A percentile compares a stretch with the other conserved stretches of the same genome.
phyloP scores from a whole-genome alignment of 2,113 vertebrate genomes.

The Tragelaphus buxtoni region DNA sequence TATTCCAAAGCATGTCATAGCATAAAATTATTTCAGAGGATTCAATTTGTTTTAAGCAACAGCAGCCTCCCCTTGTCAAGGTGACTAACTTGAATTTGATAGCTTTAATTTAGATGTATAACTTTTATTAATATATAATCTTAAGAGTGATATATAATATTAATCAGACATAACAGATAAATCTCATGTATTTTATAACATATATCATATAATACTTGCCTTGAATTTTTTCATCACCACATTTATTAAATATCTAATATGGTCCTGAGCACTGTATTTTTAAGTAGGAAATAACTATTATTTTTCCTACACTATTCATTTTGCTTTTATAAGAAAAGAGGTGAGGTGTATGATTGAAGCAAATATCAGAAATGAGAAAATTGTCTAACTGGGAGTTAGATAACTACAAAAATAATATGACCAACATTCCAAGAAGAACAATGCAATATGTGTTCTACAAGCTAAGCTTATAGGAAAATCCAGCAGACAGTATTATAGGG shows the following conservation, averaged over 20 bases:
- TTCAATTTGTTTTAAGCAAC: background rate
- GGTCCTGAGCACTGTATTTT: background rate
- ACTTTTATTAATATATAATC: background rate
- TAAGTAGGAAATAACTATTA: background rate
- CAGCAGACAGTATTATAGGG: background rate
- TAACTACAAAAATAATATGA: background rate
- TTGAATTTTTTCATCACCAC: background rate
- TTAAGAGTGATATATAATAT: background rate
- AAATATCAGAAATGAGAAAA: constrained; percentile 23
- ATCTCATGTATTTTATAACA: background rate
- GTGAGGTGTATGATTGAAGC: constrained; percentile 52
- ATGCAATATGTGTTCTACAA: constrained; percentile 13
- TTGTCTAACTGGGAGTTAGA: background rate
- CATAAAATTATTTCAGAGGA: background rate
- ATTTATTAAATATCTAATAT: background rate
- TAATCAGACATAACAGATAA: background rate
- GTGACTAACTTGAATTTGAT: background rate
- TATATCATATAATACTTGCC: background rate
- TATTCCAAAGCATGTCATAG: background rate
- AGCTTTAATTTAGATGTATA: background rate
- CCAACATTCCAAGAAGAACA: background rate
- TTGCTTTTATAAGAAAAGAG: constrained; percentile 38
- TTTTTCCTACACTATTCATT: constrained; percentile 24
- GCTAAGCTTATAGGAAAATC: constrained; percentile 47
- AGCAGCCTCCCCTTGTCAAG: background rate